phyloP scores from a whole-genome alignment of 2,797 vertebrate genomes.

The Sebastes hubbsi region DNA sequence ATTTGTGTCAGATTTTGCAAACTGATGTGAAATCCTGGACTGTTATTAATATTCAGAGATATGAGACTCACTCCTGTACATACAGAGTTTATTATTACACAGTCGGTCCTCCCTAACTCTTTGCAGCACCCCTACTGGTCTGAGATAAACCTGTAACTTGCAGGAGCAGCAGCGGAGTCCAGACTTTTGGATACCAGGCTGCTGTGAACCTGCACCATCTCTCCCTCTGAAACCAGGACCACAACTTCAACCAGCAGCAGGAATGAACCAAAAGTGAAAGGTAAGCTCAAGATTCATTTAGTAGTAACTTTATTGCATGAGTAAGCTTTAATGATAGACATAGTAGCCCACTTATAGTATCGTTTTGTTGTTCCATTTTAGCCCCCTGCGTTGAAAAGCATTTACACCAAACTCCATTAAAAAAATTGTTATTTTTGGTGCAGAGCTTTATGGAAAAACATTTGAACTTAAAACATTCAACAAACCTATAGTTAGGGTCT shows the following conservation, averaged over 20 bases:
- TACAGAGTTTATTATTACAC: not conserved
- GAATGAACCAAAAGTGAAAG: conserved; percentile 17
- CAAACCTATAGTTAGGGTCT: fast-evolving
- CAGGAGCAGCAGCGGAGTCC: conserved; percentile 16
- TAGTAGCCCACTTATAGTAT: too few relatives aligned
- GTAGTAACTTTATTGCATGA: not conserved
- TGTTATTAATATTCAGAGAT: not conserved
- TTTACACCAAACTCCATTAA: not conserved
- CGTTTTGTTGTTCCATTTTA: too few relatives aligned
- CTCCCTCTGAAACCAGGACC: not conserved
- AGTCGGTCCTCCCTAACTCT: not conserved
- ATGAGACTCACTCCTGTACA: too few relatives aligned
- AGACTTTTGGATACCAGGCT: conserved; percentile 7
- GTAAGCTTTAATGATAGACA: not conserved
- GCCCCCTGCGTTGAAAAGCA: not conserved
- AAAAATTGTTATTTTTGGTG: not conserved
- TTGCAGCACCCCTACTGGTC: conserved; percentile 46
- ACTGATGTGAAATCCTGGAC: too few relatives aligned
- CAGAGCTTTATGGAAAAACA: not conserved
- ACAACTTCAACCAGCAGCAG: not conserved
- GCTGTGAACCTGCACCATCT: not conserved
- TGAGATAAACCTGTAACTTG: not conserved
- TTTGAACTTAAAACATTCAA: not conserved
- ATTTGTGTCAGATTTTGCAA: not conserved
- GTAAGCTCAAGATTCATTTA: not conserved